Percentiles rank a stretch among this genome's conserved stretches.
Conservation (phyloP, 1,140 invertebrate species). For the Musca vetustissima region DNA sequence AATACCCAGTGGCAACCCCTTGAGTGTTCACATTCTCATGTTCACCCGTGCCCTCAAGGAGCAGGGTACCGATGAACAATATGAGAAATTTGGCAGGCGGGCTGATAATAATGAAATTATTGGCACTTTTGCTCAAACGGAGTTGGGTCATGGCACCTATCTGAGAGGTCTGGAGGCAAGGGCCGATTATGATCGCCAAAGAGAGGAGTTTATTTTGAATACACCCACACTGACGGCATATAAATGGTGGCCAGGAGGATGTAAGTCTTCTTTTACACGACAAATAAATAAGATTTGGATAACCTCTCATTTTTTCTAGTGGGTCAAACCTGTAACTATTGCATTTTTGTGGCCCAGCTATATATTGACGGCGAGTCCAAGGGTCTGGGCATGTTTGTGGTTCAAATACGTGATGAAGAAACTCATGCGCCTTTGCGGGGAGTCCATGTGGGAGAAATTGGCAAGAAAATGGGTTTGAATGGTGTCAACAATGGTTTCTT, state of each 20-base stretch:
- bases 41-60: constrained; percentile 84
- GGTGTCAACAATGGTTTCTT: constrained; percentile 89
- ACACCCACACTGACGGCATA: constrained; percentile 84
- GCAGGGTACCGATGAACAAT: constrained; percentile 80
- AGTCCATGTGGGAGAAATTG: constrained; percentile 89
- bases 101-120: constrained; percentile 79
- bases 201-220: constrained; percentile 83
- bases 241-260: constrained; percentile 91
- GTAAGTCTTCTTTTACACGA: constrained; percentile 61
- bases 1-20: constrained; percentile 74
- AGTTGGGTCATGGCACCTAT: constrained; percentile 91
- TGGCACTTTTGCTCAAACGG: constrained; percentile 91
- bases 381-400: constrained; percentile 88
- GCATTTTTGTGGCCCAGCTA: constrained; percentile 83
- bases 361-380: constrained; percentile 77
- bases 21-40: constrained; percentile 85
- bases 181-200: constrained; percentile 80
- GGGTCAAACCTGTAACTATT: constrained; percentile 88
- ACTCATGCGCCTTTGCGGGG: constrained; percentile 82
- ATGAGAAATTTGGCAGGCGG: constrained; percentile 77
- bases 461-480: constrained; percentile 86
- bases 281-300: neutral
- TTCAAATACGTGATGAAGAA: constrained; percentile 82
- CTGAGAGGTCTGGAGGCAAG: constrained; percentile 87
- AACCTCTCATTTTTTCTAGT: constrained; percentile 58